A percentile compares a stretch with the other conserved stretches of the same genome.
Conservation (phyloP, 1,140 invertebrate species). For the Panulirus ornatus region DNA sequence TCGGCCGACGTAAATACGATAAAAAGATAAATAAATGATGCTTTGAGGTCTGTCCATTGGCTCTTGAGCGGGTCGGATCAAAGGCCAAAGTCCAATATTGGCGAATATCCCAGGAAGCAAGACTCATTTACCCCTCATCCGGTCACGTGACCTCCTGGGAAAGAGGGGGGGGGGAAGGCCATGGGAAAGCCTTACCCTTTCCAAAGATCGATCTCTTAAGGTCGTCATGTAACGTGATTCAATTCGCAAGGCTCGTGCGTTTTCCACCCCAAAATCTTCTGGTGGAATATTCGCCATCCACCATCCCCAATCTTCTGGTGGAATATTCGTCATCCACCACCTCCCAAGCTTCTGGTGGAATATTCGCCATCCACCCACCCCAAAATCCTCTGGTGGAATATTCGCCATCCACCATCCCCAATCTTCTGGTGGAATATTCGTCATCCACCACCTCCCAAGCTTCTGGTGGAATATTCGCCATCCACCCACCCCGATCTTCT, state of each 20-base stretch:
- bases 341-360: too few relatives aligned
- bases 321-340: neutral
- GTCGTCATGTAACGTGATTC: neutral
- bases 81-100: neutral
- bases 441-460: too few relatives aligned
- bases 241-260: too few relatives aligned
- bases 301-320: neutral
- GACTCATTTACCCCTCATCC: slow-evolving; percentile 30
- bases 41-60: neutral
- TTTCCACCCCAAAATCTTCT: too few relatives aligned
- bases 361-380: too few relatives aligned
- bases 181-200: neutral
- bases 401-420: too few relatives aligned
- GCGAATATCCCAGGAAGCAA: neutral
- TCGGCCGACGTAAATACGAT: neutral
- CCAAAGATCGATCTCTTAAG: neutral
- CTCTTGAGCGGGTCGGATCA: neutral
- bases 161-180: neutral
- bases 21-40: neutral
- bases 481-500: too few relatives aligned
- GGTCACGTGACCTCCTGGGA: slow-evolving; percentile 14
- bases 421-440: too few relatives aligned
- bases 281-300: too few relatives aligned
- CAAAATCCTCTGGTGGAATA: too few relatives aligned
- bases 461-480: too few relatives aligned